A percentile compares a stretch with the other conserved stretches of the same genome.
Conservation (phyloP, 1,140 invertebrate genomes). For the Aphaenogaster rudis region DNA sequence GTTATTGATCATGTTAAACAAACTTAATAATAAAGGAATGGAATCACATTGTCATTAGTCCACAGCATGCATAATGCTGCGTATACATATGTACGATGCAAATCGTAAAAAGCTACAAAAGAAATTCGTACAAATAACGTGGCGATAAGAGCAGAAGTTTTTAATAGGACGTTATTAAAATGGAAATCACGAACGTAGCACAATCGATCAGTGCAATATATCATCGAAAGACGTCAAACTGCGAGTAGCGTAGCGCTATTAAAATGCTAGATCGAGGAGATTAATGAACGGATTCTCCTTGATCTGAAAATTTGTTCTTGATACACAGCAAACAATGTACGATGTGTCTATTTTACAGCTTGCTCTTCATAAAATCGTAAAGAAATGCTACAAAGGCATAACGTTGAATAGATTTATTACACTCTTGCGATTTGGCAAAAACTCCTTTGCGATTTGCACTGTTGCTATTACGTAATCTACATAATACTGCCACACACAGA, state of each 20-base stretch:
- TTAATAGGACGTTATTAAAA: slow-evolving; percentile 30
- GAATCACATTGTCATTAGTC: background rate
- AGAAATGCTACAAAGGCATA: background rate
- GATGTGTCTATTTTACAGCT: background rate
- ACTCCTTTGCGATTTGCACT: background rate
- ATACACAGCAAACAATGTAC: background rate
- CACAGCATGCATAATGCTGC: background rate
- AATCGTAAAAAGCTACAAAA: background rate
- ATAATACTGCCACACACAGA: background rate
- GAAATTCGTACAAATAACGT: background rate
- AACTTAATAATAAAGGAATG: background rate
- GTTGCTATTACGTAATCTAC: background rate
- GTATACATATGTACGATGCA: background rate
- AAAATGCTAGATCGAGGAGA: background rate
- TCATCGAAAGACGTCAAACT: slow-evolving; percentile 2
- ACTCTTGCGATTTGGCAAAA: background rate
- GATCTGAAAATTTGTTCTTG: background rate
- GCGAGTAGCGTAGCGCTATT: background rate
- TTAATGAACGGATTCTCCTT: slow-evolving; percentile 7
- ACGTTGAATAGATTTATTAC: background rate
- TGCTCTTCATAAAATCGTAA: background rate
- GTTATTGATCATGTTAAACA: background rate
- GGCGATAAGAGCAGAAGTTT: background rate
- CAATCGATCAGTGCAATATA: slow-evolving; percentile 7
- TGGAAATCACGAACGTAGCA: slow-evolving; percentile 9